phyloP scores from a whole-genome alignment of 2,888 invertebrate species.

The Sinelater perroti region DNA sequence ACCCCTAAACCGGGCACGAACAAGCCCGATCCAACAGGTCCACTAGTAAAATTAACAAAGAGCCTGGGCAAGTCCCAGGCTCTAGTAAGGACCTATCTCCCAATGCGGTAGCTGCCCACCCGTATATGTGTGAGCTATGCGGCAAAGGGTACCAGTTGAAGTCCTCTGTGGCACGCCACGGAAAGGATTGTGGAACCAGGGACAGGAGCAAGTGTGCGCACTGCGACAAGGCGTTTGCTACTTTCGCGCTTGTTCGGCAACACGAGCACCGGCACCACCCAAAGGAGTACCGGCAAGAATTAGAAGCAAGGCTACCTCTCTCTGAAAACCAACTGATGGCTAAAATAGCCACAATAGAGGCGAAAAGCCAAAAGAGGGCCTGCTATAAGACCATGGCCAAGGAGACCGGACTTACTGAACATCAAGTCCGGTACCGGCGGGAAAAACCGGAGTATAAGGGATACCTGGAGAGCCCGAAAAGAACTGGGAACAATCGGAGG shows the following conservation, averaged over 20 bases:
- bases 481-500: no score
- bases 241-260: background rate
- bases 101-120: no score
- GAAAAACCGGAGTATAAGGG: background rate
- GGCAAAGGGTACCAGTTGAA: conserved; percentile 16
- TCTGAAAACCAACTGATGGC: background rate
- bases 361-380: background rate
- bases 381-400: background rate
- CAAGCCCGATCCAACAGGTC: no score
- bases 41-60: no score
- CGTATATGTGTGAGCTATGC: background rate
- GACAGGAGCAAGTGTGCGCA: conserved; percentile 19
- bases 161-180: conserved; percentile 14
- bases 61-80: no score
- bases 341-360: background rate
- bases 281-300: background rate
- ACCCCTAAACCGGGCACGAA: no score
- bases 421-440: background rate
- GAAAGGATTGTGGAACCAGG: conserved; percentile 29
- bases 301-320: background rate
- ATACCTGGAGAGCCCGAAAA: background rate
- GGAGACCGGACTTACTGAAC: background rate
- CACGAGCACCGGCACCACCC: background rate
- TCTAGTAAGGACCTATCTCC: no score
- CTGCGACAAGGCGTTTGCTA: background rate